Evolutionary conservation across 2,797 vertebrate species (phyloP), one percentile per base, ranked within the genome.

Genomic region (Uromys caudimaculatus): DNA sequence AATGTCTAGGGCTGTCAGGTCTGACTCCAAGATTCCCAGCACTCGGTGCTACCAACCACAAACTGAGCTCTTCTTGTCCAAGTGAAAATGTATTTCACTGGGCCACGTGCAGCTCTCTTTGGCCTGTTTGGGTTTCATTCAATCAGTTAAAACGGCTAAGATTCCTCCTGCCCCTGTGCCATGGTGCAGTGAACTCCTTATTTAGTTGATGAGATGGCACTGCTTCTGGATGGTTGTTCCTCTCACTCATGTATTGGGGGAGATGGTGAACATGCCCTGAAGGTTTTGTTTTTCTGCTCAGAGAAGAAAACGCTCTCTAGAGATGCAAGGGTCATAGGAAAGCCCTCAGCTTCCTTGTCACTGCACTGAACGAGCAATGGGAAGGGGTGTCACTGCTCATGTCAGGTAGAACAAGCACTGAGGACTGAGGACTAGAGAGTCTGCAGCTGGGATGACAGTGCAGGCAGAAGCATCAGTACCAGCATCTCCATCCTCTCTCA

Each of bases 41-140:
- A 11, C 35, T 88, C 84, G 27, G 0, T 56, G 71, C 64, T 93
- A 64, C 89, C 56, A 93, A 91, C 44, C 32, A 94, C 84, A 81
- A 98, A 97, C 97, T 96, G 95, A 98, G 94, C 95, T 96, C 89
- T 97, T 96, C 78, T 97, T 93, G 69, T 97, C 97, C 89, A 79
- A 96, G 92, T 94, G 76, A 97, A 79, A 95, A 44, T 88, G 47
- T 56, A 24, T 97, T 98, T 97, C 94, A 93, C 52, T 92, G 94
- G 91, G 38, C 67, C 58, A 19, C 3, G 2, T 93, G 16, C 77
- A 71, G 67, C 92, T 83, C 3, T 97, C 96, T 96, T 97, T 54
- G 93, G 23, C 17, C 86, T 58, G 95, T 96, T 95, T 92, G 81
- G 78, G 96, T 87, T 93, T 95, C 83, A 95, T 96, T 97, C 92